A percentile compares a stretch with the other conserved stretches of the same genome.
phyloP scores from a whole-genome alignment of 2,888 invertebrate species.

The Tetranychus piercei region DNA sequence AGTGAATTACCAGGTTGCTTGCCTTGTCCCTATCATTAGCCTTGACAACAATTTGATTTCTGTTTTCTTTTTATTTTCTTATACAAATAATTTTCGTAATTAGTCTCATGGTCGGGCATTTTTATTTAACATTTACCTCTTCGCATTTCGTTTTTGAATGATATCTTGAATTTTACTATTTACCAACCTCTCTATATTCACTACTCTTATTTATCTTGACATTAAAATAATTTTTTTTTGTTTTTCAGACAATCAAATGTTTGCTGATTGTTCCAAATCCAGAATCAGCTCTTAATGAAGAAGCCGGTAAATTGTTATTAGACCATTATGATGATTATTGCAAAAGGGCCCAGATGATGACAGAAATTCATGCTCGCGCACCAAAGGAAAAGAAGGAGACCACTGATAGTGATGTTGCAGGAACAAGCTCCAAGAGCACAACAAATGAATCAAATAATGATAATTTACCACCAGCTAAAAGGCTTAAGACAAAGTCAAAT shows the following conservation, averaged over 20 bases:
- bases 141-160: neutral
- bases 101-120: neutral
- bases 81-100: neutral
- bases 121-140: neutral
- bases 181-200: neutral
- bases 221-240: neutral
- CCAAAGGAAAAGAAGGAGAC: constrained; percentile 27
- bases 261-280: constrained; percentile 89
- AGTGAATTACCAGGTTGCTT: neutral
- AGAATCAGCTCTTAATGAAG: constrained; percentile 89
- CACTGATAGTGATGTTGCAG: constrained; percentile 20
- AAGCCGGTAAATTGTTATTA: constrained; percentile 69
- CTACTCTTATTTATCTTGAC: too few species aligned
- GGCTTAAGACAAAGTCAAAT: constrained; percentile 40
- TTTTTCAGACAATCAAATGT: constrained; percentile 64
- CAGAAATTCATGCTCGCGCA: constrained; percentile 57
- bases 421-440: constrained; percentile 22
- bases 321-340: constrained; percentile 86
- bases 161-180: neutral
- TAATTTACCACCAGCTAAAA: constrained; percentile 42
- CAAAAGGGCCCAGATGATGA: constrained; percentile 68
- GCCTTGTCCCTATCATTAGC: neutral
- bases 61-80: neutral
- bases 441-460: constrained; percentile 32
- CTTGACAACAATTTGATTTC: neutral